phyloP scores from a whole-genome alignment of 2,797 vertebrate species.

The Siniperca obscura region DNA sequence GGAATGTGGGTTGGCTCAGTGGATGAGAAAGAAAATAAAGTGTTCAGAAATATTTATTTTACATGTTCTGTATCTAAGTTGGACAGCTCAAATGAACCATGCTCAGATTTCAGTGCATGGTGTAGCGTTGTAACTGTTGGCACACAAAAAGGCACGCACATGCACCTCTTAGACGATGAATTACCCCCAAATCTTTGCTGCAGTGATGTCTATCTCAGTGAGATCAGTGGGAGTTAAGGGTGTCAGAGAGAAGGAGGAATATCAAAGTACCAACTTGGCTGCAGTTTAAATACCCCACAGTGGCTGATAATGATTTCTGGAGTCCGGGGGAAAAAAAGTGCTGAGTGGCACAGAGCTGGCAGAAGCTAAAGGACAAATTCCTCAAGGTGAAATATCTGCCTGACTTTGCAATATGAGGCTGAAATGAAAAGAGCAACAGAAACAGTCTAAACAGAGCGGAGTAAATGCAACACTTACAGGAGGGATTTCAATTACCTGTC shows the following conservation, averaged over 20 bases:
- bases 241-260: constrained; percentile 69
- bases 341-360: constrained; percentile 80
- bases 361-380: constrained; percentile 80
- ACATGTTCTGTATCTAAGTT: constrained; percentile 16
- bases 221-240: constrained; percentile 58
- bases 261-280: constrained; percentile 78
- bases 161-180: neutral
- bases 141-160: constrained; percentile 15
- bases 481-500: constrained; percentile 16
- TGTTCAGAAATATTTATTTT: constrained; percentile 37
- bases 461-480: constrained; percentile 10
- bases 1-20: constrained; percentile 57
- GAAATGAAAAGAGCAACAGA: constrained; percentile 60
- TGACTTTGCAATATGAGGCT: constrained; percentile 70
- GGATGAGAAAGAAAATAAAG: constrained; percentile 39
- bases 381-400: constrained; percentile 84
- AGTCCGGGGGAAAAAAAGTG: constrained; percentile 69
- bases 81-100: constrained; percentile 25
- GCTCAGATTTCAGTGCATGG: constrained; percentile 31
- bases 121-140: constrained; percentile 7
- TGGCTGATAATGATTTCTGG: constrained; percentile 83
- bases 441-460: constrained; percentile 10
- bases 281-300: constrained; percentile 80
- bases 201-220: constrained; percentile 28
- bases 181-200: constrained; percentile 47